These are phyloP conservation scores for Zaprionus ornatus DNA, from an alignment of 1,140 invertebrate species.

Conservation along the genomic window DNA sequence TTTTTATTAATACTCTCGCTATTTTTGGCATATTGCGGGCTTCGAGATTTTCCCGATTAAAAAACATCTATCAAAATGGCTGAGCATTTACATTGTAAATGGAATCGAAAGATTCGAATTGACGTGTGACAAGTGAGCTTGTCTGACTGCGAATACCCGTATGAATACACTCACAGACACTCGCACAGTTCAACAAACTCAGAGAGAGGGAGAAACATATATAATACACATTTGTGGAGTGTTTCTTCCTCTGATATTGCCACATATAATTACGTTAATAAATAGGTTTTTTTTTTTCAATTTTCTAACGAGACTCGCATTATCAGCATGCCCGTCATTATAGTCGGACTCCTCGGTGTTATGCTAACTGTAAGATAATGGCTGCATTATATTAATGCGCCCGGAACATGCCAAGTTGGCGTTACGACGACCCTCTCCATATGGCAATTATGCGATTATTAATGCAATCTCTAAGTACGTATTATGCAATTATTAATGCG, in stretches of 20 bases:
- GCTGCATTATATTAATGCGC: constrained; percentile 4
- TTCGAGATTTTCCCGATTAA: constrained; percentile 14
- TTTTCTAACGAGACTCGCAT: constrained; percentile 6
- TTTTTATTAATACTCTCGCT: constrained; percentile 42
- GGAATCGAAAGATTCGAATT: constrained; percentile 39
- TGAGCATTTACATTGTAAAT: constrained; percentile 32
- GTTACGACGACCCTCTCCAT: neutral
- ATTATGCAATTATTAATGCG: neutral
- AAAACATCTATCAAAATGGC: constrained; percentile 19
- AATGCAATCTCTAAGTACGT: neutral
- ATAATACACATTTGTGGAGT: neutral
- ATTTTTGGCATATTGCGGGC: constrained; percentile 27
- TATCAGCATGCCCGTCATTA: neutral
- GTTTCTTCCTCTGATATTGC: neutral
- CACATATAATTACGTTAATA: neutral
- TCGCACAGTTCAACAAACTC: neutral
- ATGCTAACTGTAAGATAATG: constrained; percentile 7
- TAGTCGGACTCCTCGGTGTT: neutral
- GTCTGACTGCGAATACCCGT: neutral
- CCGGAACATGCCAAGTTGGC: constrained; percentile 1
- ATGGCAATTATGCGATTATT: constrained; percentile 1
- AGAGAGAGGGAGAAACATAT: neutral
- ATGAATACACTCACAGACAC: neutral
- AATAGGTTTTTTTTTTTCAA: neutral
- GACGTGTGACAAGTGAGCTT: constrained; percentile 56